Conservation (phyloP, 2,797 vertebrate genomes). For the Acipenser oxyrinchus region DNA sequence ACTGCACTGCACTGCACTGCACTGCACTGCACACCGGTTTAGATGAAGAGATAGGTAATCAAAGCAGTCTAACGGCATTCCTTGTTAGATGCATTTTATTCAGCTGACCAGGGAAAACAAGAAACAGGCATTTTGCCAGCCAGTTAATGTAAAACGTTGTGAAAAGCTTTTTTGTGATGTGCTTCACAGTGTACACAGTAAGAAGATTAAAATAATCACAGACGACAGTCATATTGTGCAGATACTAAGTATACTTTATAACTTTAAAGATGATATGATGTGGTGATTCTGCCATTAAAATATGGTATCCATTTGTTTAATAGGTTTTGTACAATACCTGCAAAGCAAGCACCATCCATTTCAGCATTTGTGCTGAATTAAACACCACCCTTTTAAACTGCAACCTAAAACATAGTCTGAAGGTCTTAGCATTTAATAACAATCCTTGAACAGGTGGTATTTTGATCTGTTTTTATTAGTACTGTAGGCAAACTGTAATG, state of each 20-base stretch:
- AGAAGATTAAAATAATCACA: background rate
- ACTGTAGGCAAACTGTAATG: too few relatives aligned
- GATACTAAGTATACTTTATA: background rate
- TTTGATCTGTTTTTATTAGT: too few relatives aligned
- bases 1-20: background rate
- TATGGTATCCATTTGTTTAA: too few relatives aligned
- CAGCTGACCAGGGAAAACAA: constrained; percentile 20
- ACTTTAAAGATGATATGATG: background rate
- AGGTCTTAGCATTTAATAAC: too few relatives aligned
- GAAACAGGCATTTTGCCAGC: constrained; percentile 19
- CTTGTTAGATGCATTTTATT: constrained; percentile 34
- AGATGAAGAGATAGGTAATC: constrained; percentile 18
- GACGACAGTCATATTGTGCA: background rate
- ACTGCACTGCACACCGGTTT: background rate
- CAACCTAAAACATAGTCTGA: too few relatives aligned
- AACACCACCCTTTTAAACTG: too few relatives aligned
- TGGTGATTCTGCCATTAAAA: background rate
- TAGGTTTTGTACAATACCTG: too few relatives aligned
- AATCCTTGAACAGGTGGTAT: too few relatives aligned
- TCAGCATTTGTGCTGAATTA: background rate
- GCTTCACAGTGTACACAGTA: background rate
- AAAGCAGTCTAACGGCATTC: constrained; percentile 32
- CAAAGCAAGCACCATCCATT: background rate
- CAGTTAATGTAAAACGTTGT: constrained; percentile 3
- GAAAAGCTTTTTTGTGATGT: background rate